Evolutionary conservation across 2,888 invertebrate genomes (phyloP), one percentile per base, ranked within the genome.

Genomic region (Zeuzera pyrina): DNA sequence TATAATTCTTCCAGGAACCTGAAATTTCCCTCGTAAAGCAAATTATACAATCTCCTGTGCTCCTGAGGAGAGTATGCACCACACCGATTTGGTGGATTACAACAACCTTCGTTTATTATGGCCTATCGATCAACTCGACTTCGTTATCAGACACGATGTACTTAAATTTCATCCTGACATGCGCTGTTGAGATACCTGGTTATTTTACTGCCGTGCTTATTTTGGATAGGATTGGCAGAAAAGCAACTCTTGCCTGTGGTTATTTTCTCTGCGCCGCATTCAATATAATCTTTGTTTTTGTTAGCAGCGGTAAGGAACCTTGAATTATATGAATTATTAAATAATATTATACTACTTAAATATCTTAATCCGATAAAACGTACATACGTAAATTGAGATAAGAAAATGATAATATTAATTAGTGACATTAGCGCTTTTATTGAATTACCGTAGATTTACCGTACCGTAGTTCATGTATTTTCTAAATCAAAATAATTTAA

Each of bases 81-180:
- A 90, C 91, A 15, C 90, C 89, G 6, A 84, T 91, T 45, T 91
- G 91, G 76, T 92, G 92, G 92, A 87, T 92, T 30, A 89, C 91
- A 2, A 89, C 90, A 41, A 89, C 91, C 0, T 88, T 93, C 46
- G 88, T 93, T 7, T 94, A 91, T 69, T 93, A 91, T 51, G 93
- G 93, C 0, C 71, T 94, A 12, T 91, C 91, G 10, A 79, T 93
- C 39, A 92, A 91, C 68, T 89, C 93, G 0, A 90, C 91, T 1
- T 84, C 88, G 1, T 72, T 94, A 19, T 87, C 88, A 3, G 91
- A 91, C 12, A 87, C 91, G 51, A 89, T 89, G 62, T 90, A 93
- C 58, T 54, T 90, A 3, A 93, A 93, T 68, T 93, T 51, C 55
- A 89, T 92, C 27, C 55, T 88, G 31, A 87, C 88, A 1, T 72